Evolutionary conservation across 2,888 invertebrate genomes (phyloP), one percentile per base, ranked within the genome.

Genomic region (Harmothoe impar): DNA sequence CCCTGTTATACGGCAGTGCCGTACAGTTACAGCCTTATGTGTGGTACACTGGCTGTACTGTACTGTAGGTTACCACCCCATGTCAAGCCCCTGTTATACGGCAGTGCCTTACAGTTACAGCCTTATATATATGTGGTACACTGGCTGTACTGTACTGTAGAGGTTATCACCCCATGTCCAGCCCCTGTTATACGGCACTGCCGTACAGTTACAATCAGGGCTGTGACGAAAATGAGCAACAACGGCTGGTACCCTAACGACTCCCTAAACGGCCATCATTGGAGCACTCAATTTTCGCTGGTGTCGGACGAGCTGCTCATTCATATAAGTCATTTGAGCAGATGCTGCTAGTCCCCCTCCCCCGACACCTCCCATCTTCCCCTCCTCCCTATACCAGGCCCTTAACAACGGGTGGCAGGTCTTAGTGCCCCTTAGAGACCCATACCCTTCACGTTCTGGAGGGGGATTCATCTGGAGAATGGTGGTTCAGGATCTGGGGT

Each of bases 241-340:
- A 72, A 17, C 72, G n/a, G 72, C 72, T 72, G 72, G 72, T 72
- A 72, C 72, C 29, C 72, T 72, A 72, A 72, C 72, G 72, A 29
- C 72, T 31, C 72, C 72, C 72, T 25, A 72, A 72, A 72, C 72
- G 72, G 15, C 31, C 25, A 72, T 72, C 25, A 15, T 25, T 29
- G 72, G 25, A 25, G 3, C 72, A 72, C 72, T 72, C 72, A 72
- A 72, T 72, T 72, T 72, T 72, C 72, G 72, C 72, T 72, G 72
- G 72, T 72, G 72, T 72, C 72, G 72, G 29, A 29, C 25, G 72
- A 72, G 72, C 72, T 29, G 72, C 29, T 29, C 72, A 29, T 25
- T 72, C 72, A 29, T 29, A 29, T 72, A 72, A 72, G 72, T 25
- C 72, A 72, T 72, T 72, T 15, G 29, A 29, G 29, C 72, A 72